phyloP scores from a whole-genome alignment of 2,888 invertebrate genomes.

The Ennomos fuscantarius region DNA sequence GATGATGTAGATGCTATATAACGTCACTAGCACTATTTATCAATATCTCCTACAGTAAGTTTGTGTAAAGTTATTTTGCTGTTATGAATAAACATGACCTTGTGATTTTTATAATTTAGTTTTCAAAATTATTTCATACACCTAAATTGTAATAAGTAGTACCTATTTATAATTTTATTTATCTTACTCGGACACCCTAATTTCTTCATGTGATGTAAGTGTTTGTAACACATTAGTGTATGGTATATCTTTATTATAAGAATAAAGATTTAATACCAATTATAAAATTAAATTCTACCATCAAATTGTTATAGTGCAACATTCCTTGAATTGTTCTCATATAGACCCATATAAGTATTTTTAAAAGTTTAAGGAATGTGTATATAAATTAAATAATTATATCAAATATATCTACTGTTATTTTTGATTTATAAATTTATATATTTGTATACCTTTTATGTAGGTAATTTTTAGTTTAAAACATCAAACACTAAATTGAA shows the following conservation, averaged over 20 bases:
- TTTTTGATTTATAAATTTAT: conserved; percentile 21
- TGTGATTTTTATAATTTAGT: conserved; percentile 66
- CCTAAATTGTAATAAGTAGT: conserved; percentile 47
- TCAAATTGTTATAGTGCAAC: conserved; percentile 60
- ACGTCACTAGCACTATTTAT: conserved; percentile 64
- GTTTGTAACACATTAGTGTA: conserved; percentile 55
- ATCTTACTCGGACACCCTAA: conserved; percentile 48
- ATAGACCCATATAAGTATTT: conserved; percentile 48
- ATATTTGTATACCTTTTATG: neutral
- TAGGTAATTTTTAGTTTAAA: neutral
- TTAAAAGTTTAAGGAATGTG: conserved; percentile 74
- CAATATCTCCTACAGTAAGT: conserved; percentile 71
- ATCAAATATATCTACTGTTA: conserved; percentile 49
- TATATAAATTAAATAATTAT: conserved; percentile 77
- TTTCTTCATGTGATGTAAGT: conserved; percentile 54
- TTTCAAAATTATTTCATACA: conserved; percentile 63
- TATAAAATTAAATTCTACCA: conserved; percentile 38
- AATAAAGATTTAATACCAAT: conserved; percentile 40
- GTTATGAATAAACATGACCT: conserved; percentile 73
- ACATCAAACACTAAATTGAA: too few species aligned
- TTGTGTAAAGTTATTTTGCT: conserved; percentile 79
- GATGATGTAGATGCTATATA: conserved; percentile 89
- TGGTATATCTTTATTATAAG: conserved; percentile 43
- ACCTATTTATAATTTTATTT: conserved; percentile 49
- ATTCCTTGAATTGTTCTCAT: conserved; percentile 69